phyloP scores from a whole-genome alignment of 2,888 invertebrate species.

The Diloba caeruleocephala region DNA sequence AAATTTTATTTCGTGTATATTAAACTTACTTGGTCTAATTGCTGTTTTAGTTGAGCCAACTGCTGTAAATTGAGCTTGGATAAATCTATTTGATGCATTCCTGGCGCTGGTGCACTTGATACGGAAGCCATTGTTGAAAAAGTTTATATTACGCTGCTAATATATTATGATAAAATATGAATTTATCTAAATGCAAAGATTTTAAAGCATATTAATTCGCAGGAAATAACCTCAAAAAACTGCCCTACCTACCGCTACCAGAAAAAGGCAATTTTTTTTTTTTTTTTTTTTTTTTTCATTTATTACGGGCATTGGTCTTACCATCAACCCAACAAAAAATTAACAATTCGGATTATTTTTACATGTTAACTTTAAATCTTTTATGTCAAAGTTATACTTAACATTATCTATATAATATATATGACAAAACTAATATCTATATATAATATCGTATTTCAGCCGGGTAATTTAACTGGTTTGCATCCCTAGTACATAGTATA shows the following conservation, averaged over 20 bases:
- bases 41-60: constrained; percentile 95
- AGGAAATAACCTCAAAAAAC: constrained; percentile 50
- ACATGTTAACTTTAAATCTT: too few relatives aligned
- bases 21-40: constrained; percentile 93
- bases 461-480: too few relatives aligned
- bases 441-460: too few relatives aligned
- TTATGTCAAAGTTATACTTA: too few relatives aligned
- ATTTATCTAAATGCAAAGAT: constrained; percentile 24
- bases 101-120: constrained; percentile 90
- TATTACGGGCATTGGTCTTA: too few relatives aligned
- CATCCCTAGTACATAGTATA: too few relatives aligned
- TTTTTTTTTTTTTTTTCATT: too few relatives aligned
- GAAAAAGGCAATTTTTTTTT: too few relatives aligned
- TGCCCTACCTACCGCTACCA: constrained; percentile 6
- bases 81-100: constrained; percentile 94
- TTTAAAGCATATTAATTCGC: constrained; percentile 32
- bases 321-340: too few relatives aligned
- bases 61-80: constrained; percentile 94
- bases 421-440: too few relatives aligned
- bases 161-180: constrained; percentile 29
- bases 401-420: too few relatives aligned
- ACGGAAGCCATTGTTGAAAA: constrained; percentile 89
- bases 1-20: background rate
- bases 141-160: constrained; percentile 28
- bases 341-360: too few relatives aligned